A percentile compares a stretch with the other conserved stretches of the same genome.
Evolutionary conservation across 2,888 invertebrate genomes (phyloP).

Genomic region (Crepidodera aurea): DNA sequence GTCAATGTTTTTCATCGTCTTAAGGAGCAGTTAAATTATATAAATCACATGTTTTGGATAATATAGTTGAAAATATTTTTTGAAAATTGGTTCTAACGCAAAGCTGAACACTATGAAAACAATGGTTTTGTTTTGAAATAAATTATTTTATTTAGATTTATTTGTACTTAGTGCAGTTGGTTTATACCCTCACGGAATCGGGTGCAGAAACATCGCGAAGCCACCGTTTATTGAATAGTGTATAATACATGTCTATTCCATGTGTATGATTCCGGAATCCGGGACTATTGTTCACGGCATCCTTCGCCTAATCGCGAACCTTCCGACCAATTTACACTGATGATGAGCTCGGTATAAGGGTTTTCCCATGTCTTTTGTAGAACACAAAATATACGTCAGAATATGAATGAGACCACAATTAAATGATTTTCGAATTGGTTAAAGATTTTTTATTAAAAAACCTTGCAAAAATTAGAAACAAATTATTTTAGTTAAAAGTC

Average conservation of each 20-base stretch:
- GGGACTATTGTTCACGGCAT: constrained; percentile 57
- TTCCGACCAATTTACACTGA: constrained; percentile 53
- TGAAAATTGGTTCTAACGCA: no score
- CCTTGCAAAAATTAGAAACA: no score
- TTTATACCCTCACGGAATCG: constrained; percentile 37
- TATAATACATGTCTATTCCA: constrained; percentile 59
- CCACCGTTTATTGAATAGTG: constrained; percentile 53
- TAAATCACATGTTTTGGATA: no score
- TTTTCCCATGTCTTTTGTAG: constrained; percentile 1
- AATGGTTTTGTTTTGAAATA: no score
- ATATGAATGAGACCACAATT: not conserved
- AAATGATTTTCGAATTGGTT: no score
- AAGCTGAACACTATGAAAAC: no score
- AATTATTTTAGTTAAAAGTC: not conserved
- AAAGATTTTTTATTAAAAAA: no score
- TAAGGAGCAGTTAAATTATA: no score
- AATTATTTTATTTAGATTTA: no score
- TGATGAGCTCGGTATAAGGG: constrained; percentile 25
- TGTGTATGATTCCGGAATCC: constrained; percentile 59
- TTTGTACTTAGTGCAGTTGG: constrained; percentile 9
- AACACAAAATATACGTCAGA: not conserved
- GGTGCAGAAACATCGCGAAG: constrained; percentile 51
- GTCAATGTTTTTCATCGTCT: no score
- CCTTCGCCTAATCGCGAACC: constrained; percentile 53
- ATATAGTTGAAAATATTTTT: no score